phyloP scores from a whole-genome alignment of 2,888 invertebrate genomes.

The Litoditis marina region DNA sequence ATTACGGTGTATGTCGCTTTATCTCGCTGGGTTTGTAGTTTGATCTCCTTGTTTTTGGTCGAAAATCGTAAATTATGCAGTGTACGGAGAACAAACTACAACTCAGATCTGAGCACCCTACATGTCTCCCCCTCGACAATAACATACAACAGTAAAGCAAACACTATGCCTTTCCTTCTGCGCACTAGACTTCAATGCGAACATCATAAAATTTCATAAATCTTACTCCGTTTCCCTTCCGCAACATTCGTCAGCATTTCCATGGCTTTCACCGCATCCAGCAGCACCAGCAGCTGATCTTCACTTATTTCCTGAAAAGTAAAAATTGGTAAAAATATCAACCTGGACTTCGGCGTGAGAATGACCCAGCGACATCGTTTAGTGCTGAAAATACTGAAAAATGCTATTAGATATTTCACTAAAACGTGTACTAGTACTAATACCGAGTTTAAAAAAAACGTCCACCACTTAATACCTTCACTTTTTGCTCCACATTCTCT shows the following conservation, averaged over 20 bases:
- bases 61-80: too few species aligned
- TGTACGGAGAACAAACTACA: not conserved
- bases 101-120: constrained; percentile 63
- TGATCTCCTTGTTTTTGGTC: too few species aligned
- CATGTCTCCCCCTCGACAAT: constrained; percentile 69
- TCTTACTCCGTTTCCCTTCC: too few species aligned
- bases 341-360: too few species aligned
- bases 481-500: not conserved
- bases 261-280: constrained; percentile 75
- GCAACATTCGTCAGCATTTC: constrained; percentile 77
- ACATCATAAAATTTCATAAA: too few species aligned
- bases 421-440: too few species aligned
- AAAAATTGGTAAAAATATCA: not conserved
- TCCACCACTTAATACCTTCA: constrained; percentile 2
- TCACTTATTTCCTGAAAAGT: constrained; percentile 67
- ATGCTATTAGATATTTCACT: too few species aligned
- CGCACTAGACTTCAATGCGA: too few species aligned
- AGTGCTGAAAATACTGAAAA: too few species aligned
- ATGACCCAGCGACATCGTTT: not conserved
- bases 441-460: not conserved
- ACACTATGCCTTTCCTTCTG: too few species aligned
- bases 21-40: too few species aligned
- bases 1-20: not conserved
- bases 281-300: constrained; percentile 72
- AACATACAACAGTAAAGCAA: too few species aligned